Conservation (phyloP, 2,797 vertebrate genomes). For the Alca torda region DNA sequence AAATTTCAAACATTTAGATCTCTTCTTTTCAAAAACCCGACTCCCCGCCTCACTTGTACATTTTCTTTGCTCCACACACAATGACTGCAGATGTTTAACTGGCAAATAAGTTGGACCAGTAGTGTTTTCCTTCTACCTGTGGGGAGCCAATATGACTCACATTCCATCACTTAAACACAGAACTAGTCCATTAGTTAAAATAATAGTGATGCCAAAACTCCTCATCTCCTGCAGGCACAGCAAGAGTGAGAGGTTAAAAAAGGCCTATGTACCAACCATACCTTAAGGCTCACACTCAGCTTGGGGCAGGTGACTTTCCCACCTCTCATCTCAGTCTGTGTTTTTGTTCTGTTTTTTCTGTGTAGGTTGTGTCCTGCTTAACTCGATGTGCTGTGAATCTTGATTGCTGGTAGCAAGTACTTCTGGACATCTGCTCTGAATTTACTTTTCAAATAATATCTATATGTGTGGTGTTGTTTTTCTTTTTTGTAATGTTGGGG, state of each 20-base stretch:
- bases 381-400: conserved; percentile 35
- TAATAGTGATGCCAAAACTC: not conserved
- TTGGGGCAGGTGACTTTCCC: conserved; percentile 22
- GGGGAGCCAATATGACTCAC: not conserved
- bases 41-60: not conserved
- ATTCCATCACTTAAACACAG: conserved; percentile 9
- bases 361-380: not conserved
- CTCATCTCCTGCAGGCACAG: not conserved
- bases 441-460: conserved; percentile 70
- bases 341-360: not conserved
- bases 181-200: conserved; percentile 21
- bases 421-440: conserved; percentile 74
- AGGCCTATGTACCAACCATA: not conserved
- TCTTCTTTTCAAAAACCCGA: not conserved
- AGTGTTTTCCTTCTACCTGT: conserved; percentile 1
- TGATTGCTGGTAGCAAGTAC: conserved; percentile 40
- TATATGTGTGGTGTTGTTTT: not conserved
- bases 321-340: not conserved
- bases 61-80: not conserved
- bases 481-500: not conserved
- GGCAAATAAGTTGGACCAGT: not conserved
- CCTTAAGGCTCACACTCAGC: not conserved
- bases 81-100: not conserved
- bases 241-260: not conserved
- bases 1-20: not conserved